phyloP scores from a whole-genome alignment of 2,113 vertebrate species.

The Anthoscopus minutus region DNA sequence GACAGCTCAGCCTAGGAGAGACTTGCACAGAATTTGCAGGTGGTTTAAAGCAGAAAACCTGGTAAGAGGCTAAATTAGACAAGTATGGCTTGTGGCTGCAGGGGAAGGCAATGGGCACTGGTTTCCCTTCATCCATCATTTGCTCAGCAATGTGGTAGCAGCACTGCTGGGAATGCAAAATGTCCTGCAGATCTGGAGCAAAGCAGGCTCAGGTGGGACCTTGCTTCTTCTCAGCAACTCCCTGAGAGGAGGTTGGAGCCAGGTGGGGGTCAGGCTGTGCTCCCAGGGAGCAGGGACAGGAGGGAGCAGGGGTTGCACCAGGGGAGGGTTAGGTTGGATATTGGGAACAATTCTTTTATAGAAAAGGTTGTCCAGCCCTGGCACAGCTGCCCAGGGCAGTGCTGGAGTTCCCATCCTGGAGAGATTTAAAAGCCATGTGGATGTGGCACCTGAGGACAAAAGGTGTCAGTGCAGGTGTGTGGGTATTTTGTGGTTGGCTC shows the following conservation, averaged over 20 bases:
- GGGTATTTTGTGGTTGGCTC: not conserved
- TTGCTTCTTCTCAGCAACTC: not conserved
- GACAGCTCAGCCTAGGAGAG: not conserved
- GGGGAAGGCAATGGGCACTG: not conserved
- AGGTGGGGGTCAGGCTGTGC: rapidly evolving
- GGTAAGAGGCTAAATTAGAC: not conserved
- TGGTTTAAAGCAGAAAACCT: not conserved
- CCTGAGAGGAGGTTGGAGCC: not conserved
- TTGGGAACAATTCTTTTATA: not conserved
- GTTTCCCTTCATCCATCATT: not conserved
- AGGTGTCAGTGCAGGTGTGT: rapidly evolving
- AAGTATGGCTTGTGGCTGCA: not conserved
- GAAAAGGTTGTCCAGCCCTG: not conserved
- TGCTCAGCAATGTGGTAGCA: not conserved
- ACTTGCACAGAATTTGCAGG: not conserved
- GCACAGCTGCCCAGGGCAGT: not conserved
- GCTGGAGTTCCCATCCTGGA: not conserved
- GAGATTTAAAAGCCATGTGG: not conserved
- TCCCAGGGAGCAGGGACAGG: not conserved
- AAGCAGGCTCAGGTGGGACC: not conserved
- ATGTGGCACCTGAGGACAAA: not conserved
- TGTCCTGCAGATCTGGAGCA: not conserved
- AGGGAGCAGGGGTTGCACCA: not conserved
- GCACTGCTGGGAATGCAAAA: not conserved
- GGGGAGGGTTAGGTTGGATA: not conserved